phyloP scores from a whole-genome alignment of 37 sponge, comb jelly and placozoan species.

The Beroe ovata region DNA sequence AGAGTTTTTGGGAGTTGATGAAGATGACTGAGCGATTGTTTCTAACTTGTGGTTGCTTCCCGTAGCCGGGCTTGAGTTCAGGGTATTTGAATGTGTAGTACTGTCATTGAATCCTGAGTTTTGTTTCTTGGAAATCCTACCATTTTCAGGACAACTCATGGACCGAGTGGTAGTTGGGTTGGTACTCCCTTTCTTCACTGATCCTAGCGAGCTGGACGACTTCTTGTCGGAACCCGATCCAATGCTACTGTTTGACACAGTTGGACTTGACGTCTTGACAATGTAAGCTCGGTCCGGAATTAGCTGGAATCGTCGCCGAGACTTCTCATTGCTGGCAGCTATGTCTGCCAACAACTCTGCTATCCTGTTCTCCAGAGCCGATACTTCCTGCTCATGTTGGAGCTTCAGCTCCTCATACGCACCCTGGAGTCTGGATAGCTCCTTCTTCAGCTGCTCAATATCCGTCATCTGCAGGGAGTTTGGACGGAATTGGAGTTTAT shows the following conservation, averaged over 20 bases:
- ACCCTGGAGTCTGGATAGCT: conserved; percentile 27
- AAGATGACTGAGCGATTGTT: neutral
- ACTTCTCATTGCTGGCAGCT: conserved; percentile 33
- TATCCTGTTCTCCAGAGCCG: conserved; percentile 23
- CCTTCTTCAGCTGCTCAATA: conserved; percentile 36
- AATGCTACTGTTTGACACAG: neutral
- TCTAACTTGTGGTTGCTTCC: neutral
- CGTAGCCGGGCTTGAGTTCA: neutral
- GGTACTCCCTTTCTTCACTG: neutral
- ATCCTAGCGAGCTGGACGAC: neutral
- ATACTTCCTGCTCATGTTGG: conserved; percentile 12
- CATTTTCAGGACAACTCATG: neutral
- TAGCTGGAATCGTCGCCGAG: conserved; percentile 6
- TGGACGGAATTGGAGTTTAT: neutral
- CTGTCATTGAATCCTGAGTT: neutral
- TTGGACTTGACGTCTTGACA: conserved; percentile 28
- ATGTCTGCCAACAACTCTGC: conserved; percentile 39
- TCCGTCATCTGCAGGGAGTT: conserved; percentile 5
- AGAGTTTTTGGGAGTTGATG: neutral
- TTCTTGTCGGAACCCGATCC: conserved; percentile 6
- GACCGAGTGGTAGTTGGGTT: neutral
- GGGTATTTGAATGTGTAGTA: neutral
- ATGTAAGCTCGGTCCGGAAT: conserved; percentile 57
- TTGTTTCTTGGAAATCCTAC: neutral
- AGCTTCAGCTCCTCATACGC: conserved; percentile 21